A percentile compares a stretch with the other conserved stretches of the same genome.
Evolutionary conservation across 2,888 invertebrate species (phyloP).

Genomic region (Eupsilia transversa): DNA sequence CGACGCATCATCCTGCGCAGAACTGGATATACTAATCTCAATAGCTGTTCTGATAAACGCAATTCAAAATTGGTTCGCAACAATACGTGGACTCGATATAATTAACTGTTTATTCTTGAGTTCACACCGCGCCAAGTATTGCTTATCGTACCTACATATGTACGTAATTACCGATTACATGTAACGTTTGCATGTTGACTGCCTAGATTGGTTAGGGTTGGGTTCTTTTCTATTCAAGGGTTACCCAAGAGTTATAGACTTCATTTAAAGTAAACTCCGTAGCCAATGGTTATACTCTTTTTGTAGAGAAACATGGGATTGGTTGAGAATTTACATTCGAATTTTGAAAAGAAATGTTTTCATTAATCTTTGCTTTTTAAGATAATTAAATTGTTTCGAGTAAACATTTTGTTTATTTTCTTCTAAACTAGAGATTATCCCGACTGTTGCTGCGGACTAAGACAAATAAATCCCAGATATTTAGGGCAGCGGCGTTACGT

Average conservation of each 20-base stretch:
- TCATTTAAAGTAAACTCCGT: neutral
- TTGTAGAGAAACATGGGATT: neutral
- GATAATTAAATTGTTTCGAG: constrained; percentile 16
- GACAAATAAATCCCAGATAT: constrained; percentile 30
- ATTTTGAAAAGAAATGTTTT: constrained; percentile 3
- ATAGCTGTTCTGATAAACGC: constrained; percentile 32
- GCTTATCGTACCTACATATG: constrained; percentile 60
- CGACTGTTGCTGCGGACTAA: neutral
- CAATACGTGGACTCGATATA: constrained; percentile 46
- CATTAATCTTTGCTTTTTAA: constrained; percentile 6
- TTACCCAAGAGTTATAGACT: constrained; percentile 25
- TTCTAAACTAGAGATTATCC: neutral
- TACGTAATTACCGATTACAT: constrained; percentile 60
- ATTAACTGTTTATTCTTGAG: constrained; percentile 58
- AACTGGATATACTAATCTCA: constrained; percentile 5
- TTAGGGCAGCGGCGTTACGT: constrained; percentile 34
- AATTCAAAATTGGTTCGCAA: constrained; percentile 36
- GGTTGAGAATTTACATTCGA: neutral
- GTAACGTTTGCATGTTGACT: constrained; percentile 54
- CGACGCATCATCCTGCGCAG: neutral
- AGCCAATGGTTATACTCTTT: neutral
- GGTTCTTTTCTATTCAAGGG: constrained; percentile 54
- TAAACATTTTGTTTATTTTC: constrained; percentile 1
- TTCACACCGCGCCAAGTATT: constrained; percentile 58
- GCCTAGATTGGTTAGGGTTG: constrained; percentile 45